Base-by-base conservation (phyloP, 2,888 invertebrate genomes). In the Microdon myrmicae region DNA sequence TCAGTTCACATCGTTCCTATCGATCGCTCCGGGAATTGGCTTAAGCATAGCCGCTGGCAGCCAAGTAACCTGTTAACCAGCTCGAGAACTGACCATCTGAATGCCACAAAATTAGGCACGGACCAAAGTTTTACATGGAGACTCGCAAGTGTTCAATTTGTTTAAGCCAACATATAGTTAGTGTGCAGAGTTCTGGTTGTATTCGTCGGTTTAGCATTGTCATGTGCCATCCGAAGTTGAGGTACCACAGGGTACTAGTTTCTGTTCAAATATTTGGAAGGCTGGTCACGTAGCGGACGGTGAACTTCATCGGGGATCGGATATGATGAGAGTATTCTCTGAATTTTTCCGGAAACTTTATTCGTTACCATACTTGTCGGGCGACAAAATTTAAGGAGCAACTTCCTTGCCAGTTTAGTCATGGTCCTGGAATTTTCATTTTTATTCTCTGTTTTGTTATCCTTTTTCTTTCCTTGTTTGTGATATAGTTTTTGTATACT, bases 201-300 rank as follows among this genome's bases (percentile, higher is more conserved):
- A n/a, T n/a, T n/a, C n/a, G n/a, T n/a, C n/a, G n/a, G n/a, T n/a
- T n/a, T n/a, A n/a, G n/a, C n/a, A n/a, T n/a, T n/a, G n/a, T n/a
- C n/a, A n/a, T n/a, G n/a, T n/a, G n/a, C n/a, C n/a, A n/a, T n/a
- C n/a, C n/a, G n/a, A n/a, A n/a, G n/a, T n/a, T n/a, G n/a, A n/a
- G n/a, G n/a, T n/a, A n/a, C 7, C 38, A 22, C 41, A 19, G 39
- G 35, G 39, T 48, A 43, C 32, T 19, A 38, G 19, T 28, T 45
- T 56, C 58, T 56, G 61, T 56, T 61, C 56, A 56, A 61, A 56
- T 56, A 56, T 61, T 61, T 61, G 56, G 49, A 12, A 49, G 56
- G 61, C 56, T 56, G 56, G 56, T 56, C 61, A 61, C 61, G 61
- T 61, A 49, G 44, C 38, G 61, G 43, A 61, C 49, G 44, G 38